Base-by-base conservation (phyloP, 1,140 invertebrate species). In the Centruroides vittatus region DNA sequence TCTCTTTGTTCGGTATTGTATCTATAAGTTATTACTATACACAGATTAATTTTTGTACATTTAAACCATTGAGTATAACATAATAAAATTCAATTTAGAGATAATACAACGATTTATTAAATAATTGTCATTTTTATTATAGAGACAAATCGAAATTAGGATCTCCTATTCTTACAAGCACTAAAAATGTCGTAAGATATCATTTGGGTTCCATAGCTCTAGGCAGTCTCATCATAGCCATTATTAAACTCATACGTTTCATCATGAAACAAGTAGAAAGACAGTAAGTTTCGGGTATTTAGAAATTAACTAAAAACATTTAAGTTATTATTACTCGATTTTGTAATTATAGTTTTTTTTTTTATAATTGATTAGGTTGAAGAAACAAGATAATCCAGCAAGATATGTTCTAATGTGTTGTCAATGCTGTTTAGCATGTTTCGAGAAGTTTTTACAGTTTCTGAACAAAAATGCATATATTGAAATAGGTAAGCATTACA, bases 171-270 rank as follows among this genome's bases (percentile, higher is more conserved):
- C 62, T 72, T 4, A 76, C 70, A 6, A 80, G 81, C 53, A 78
- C 81, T 10, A 69, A 72, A 10, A 79, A 80, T 60, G 72, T 86
- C 36, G 69, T 85, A 7, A 72, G 78, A 12, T 88, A 82, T 70
- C 86, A 91, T 74, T 70, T 89, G 46, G 87, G 88, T 41, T 84
- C 86, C 3, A 78, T 88, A 0, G 85, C 86, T 11, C 78, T 88
- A 58, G 88, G 88, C 0, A 83, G 86, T 1, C 72, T 90, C 41
- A 71, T 89, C 53, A 84, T 89, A 55, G 81, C 84, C 8, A 64
- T 86, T 35, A 78, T 89, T 41, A 81, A 84, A 70, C 66, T 89
- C 8, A 71, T 86, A 5, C 75, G 84, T 55, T 71, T 76, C 9
- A 73, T 88, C 7, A 71, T 82, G 35, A 36, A 23, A 36, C 51